These are phyloP conservation scores for Leptogaster cylindrica DNA, from an alignment of 2,888 invertebrate species.

Conservation along the genomic window DNA sequence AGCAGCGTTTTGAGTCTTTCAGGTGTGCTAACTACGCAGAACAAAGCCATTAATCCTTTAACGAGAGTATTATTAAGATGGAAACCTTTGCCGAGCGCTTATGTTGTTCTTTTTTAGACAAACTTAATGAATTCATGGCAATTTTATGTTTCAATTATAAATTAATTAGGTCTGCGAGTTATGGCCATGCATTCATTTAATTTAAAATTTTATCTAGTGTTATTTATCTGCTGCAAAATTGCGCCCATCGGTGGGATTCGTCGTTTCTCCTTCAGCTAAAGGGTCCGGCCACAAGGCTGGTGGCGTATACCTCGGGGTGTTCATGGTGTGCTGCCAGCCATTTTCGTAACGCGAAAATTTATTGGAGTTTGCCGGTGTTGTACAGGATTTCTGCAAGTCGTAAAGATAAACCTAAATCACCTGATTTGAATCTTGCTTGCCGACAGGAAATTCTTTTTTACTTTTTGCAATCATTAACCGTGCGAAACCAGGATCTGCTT, in stretches of 20 bases:
- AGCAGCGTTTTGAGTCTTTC: too few relatives aligned
- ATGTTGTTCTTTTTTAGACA: too few relatives aligned
- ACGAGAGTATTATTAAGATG: too few relatives aligned
- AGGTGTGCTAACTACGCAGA: too few relatives aligned
- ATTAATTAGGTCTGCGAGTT: constrained; percentile 10
- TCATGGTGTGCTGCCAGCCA: neutral
- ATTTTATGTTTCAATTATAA: constrained; percentile 25
- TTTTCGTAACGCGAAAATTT: constrained; percentile 4
- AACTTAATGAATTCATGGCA: too few relatives aligned
- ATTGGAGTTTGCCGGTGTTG: constrained; percentile 21
- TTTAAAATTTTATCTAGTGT: constrained; percentile 25
- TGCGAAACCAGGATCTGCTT: neutral
- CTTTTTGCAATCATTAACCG: neutral
- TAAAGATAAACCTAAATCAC: constrained; percentile 32
- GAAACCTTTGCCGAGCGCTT: too few relatives aligned
- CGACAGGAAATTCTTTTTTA: constrained; percentile 8
- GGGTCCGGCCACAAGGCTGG: neutral
- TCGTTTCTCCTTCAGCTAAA: neutral
- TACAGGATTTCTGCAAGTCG: constrained; percentile 22
- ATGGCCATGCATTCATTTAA: neutral
- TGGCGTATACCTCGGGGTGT: neutral
- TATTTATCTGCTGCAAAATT: constrained; percentile 11
- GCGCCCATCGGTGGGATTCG: neutral
- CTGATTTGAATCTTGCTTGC: constrained; percentile 18
- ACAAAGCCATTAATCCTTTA: too few relatives aligned